Conservation (phyloP, 2,888 invertebrate genomes). For the Acanthosepion pharaonis region DNA sequence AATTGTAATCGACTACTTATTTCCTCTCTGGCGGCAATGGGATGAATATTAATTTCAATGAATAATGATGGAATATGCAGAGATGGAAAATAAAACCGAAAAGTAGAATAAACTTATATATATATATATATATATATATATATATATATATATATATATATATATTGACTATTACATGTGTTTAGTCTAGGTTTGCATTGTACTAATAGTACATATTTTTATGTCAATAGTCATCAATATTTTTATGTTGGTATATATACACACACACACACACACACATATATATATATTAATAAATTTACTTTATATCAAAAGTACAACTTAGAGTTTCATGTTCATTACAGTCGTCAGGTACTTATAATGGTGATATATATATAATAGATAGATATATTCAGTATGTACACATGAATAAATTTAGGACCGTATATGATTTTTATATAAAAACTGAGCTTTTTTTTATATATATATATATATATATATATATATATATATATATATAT, state of each 20-base stretch:
- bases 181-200: neutral
- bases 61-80: neutral
- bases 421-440: no score
- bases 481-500: no score
- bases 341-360: no score
- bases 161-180: neutral
- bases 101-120: neutral
- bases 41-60: constrained; percentile 33
- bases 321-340: no score
- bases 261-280: neutral
- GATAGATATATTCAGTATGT: no score
- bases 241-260: neutral
- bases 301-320: no score
- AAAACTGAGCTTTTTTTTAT: no score
- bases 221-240: neutral
- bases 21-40: neutral
- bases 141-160: neutral
- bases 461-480: no score
- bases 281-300: no score
- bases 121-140: neutral
- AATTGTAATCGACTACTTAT: constrained; percentile 18
- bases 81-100: neutral
- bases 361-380: no score
- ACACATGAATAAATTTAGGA: no score
- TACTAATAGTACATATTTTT: neutral